Base-by-base conservation (phyloP, 2,113 vertebrate genomes). In the Hippolais icterina region DNA sequence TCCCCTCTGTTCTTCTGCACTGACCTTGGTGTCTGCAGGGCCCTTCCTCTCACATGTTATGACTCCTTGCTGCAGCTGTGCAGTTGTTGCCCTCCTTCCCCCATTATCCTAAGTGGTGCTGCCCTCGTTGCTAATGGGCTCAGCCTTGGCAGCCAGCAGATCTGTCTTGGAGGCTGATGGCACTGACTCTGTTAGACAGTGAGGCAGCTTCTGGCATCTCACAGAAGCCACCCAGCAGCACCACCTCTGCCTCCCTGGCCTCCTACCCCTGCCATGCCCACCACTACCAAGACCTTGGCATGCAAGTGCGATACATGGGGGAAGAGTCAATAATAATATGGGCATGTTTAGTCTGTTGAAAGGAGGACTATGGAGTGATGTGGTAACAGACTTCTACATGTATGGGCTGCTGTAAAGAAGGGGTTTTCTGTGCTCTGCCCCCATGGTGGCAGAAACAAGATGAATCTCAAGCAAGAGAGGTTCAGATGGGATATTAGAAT, bases 81-180 rank as follows among this genome's bases (percentile, higher is more conserved):
- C 33, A 33, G 54, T 8, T 33, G 6, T 68, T 57, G 44, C 19
- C 39, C 11, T 10, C 2, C 2, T 61, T 10, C 2, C 2, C 68
- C 14, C 3, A 0, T 52, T 59, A 33, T 35, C 37, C 22, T 5
- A 8, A 8, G 24, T 2, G 1, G n/a, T 0, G 0, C n/a, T 83
- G 29, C n/a, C n/a, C 25, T 50, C 13, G 4, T 5, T 16, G 24
- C 29, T 41, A 29, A 33, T 53, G 11, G 23, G 12, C 21, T 44
- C 44, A 31, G 57, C 44, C 29, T 52, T 64, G 44, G 25, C 19
- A 21, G 54, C 15, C 11, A 4, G 7, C 11, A 21, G 11, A 8
- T 41, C 24, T 71, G 4, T 27, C 65, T 25, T 35, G n/a, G 57
- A 49, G n/a, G 41, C 21, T 49, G 49, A 35, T 15, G 31, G 13